Evolutionary conservation across 2,113 vertebrate species (phyloP), one percentile per base, ranked within the genome.

Genomic region (Geococcyx californianus): DNA sequence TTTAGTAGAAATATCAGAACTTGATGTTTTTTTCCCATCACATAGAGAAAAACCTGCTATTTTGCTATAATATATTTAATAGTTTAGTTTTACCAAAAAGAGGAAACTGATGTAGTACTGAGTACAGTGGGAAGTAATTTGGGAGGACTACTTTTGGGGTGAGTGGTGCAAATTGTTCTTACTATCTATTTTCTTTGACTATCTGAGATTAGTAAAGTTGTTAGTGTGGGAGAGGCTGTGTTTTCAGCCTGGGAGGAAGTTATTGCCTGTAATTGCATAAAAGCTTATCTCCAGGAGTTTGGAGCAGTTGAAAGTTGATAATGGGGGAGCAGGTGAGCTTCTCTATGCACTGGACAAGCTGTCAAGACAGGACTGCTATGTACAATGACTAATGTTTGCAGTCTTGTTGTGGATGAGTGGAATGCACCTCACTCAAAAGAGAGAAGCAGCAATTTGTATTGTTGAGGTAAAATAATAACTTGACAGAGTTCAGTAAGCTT

Each of bases 321-420:
- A 29, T 11, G 10, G 38, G 18, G 33, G 54, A 76, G 33, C 7
- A 76, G 52, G 16, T 26, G 33, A 76, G 17, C 18, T 75, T n/a
- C 17, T n/a, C 25, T 74, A 12, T 75, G 67, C 31, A 28, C 29
- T 47, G 40, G 45, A 55, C 24, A 70, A 66, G 28, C 34, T 89
- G 63, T 81, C 26, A 45, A 34, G 34, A 52, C 42, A 70, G 31
- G 47, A 75, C 26, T 47, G 12, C 52, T 40, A 0, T 31, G 26
- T 70, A 14, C 2, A 3, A 2, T 81, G 47, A 77, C 55, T 73
- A 60, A 77, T 9, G 4, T 1, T 1, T 49, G 42, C 0, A 2
- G 33, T 44, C 17, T 51, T 58, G 49, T 44, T 0, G 1, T n/a
- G 14, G 26, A 12, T 51, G 34, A 58, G 34, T 42, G 29, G 47